Percentiles rank a stretch among this genome's conserved stretches.
Conservation (phyloP, 2,113 vertebrate genomes). For the Tylochromis polylepis region DNA sequence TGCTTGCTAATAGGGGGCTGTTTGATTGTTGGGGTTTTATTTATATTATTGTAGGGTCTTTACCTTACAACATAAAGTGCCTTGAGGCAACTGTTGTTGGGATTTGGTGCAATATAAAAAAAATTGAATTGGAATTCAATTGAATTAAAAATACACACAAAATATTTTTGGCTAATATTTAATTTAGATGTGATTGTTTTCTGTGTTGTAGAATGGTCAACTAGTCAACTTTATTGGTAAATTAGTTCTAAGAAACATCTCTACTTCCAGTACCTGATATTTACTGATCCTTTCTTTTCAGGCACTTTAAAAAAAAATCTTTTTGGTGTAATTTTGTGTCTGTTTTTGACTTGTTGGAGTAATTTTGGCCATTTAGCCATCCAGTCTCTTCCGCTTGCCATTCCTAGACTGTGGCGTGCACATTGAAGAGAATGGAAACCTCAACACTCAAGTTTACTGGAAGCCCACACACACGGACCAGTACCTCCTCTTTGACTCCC, state of each 20-base stretch:
- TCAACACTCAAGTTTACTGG: too few relatives aligned
- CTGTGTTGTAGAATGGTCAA: not conserved
- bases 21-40: not conserved
- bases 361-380: too few relatives aligned
- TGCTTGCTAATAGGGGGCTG: not conserved
- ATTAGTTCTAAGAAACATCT: not conserved
- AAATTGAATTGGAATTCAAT: not conserved
- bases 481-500: too few relatives aligned
- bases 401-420: too few relatives aligned
- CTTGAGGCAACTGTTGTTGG: not conserved
- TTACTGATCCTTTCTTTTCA: not conserved
- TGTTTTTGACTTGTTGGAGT: too few relatives aligned
- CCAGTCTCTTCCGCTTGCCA: too few relatives aligned
- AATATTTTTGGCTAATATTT: not conserved
- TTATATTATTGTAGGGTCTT: not conserved
- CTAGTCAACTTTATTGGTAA: not conserved
- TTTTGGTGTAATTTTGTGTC: too few relatives aligned
- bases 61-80: not conserved
- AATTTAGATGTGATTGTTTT: not conserved
- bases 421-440: too few relatives aligned
- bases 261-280: not conserved
- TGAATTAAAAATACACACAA: not conserved
- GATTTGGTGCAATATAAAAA: not conserved
- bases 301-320: too few relatives aligned
- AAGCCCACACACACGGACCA: too few relatives aligned